Conservation (phyloP, 2,888 invertebrate genomes). For the Meghimatium bilineatum region DNA sequence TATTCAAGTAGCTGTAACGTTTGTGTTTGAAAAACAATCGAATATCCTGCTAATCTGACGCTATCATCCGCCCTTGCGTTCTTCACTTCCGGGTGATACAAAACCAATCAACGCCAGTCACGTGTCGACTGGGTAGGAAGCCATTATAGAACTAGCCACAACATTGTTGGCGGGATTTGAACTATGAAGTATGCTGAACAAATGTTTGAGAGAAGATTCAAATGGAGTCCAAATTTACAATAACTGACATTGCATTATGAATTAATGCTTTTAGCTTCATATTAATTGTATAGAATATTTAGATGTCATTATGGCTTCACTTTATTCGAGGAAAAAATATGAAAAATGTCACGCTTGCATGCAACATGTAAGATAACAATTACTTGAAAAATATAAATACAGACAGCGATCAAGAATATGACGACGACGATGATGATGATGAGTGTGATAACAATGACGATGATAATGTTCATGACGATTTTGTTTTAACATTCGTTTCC, state of each 20-base stretch:
- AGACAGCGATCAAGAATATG: no score
- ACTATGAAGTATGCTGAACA: not conserved
- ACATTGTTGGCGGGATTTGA: not conserved
- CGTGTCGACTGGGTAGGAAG: not conserved
- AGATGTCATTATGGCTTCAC: no score
- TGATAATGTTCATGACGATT: no score
- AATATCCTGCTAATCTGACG: conserved; percentile 15
- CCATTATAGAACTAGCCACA: not conserved
- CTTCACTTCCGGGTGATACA: conserved; percentile 8
- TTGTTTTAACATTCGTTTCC: no score
- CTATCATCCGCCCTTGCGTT: not conserved
- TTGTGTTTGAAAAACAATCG: not conserved
- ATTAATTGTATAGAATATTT: no score
- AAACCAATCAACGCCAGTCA: not conserved
- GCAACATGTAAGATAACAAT: no score
- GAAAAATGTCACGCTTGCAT: no score
- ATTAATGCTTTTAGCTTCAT: not conserved
- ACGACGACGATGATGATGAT: no score
- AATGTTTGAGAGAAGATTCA: not conserved
- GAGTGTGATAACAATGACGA: no score
- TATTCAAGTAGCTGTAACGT: conserved; percentile 7
- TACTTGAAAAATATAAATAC: no score
- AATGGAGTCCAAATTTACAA: not conserved
- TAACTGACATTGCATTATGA: not conserved
- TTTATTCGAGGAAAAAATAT: no score